A percentile compares a stretch with the other conserved stretches of the same genome.
Conservation (phyloP, 2,888 invertebrate genomes). For the Drosophila lacicola region DNA sequence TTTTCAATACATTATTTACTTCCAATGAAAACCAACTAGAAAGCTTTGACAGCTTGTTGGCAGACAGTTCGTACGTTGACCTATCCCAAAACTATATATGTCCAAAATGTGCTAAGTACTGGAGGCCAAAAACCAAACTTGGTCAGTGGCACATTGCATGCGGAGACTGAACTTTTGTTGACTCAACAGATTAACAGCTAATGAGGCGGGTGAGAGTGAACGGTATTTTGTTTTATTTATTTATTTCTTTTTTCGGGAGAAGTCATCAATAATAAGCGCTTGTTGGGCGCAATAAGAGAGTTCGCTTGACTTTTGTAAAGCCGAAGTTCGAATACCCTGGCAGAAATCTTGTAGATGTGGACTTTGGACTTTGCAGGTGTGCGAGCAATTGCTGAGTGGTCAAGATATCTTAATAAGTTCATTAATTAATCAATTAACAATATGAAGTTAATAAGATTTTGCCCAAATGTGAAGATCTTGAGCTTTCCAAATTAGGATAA, state of each 20-base stretch:
- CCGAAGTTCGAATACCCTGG: neutral
- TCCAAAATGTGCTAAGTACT: constrained; percentile 60
- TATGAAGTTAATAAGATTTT: too few species aligned
- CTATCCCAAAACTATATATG: constrained; percentile 67
- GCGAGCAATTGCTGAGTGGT: too few species aligned
- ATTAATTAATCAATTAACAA: too few species aligned
- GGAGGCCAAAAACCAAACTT: constrained; percentile 53
- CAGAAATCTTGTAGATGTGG: neutral
- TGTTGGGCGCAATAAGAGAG: constrained; percentile 51
- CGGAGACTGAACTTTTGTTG: constrained; percentile 51
- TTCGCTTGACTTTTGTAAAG: neutral
- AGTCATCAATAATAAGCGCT: constrained; percentile 54
- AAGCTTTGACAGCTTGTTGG: neutral
- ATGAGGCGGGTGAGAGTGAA: constrained; percentile 48
- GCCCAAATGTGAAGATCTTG: too few species aligned
- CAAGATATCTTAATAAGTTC: too few species aligned
- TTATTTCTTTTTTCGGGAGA: constrained; percentile 19
- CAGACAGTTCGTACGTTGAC: constrained; percentile 47
- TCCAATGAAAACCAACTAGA: neutral
- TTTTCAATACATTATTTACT: neutral
- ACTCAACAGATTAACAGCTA: constrained; percentile 70
- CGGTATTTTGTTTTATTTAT: constrained; percentile 27
- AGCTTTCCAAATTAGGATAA: too few species aligned
- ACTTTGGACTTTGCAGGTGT: too few species aligned
- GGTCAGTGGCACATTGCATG: constrained; percentile 69